phyloP scores from a whole-genome alignment of 2,797 vertebrate genomes.

The Simalia tracyae region DNA sequence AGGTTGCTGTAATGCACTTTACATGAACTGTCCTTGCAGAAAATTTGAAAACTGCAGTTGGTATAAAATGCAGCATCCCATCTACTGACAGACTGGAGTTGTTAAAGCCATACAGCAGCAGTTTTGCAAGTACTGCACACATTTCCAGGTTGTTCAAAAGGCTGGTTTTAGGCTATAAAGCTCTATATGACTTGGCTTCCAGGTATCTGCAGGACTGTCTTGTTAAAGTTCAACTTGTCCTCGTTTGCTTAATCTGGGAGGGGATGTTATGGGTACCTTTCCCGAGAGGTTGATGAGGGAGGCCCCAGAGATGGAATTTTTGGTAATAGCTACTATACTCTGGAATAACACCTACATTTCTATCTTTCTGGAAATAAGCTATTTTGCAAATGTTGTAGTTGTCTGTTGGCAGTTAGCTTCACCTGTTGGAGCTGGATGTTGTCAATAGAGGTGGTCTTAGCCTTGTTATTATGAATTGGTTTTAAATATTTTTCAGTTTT shows the following conservation, averaged over 20 bases:
- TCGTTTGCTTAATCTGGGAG: not conserved
- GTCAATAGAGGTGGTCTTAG: not conserved
- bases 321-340: not conserved
- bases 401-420: not conserved
- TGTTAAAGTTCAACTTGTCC: not conserved
- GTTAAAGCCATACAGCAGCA: not conserved
- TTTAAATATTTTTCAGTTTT: not conserved
- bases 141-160: not conserved
- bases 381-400: not conserved
- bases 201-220: not conserved
- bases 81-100: not conserved
- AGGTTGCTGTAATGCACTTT: not conserved
- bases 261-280: not conserved
- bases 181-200: not conserved
- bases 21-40: not conserved
- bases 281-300: not conserved
- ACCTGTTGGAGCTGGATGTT: not conserved
- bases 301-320: not conserved
- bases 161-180: not conserved
- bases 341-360: not conserved
- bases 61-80: not conserved
- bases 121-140: not conserved
- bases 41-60: too few species aligned
- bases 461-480: not conserved
- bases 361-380: not conserved